Evolutionary conservation across 2,113 vertebrate genomes (phyloP).

Genomic region (Casuarius casuarius): DNA sequence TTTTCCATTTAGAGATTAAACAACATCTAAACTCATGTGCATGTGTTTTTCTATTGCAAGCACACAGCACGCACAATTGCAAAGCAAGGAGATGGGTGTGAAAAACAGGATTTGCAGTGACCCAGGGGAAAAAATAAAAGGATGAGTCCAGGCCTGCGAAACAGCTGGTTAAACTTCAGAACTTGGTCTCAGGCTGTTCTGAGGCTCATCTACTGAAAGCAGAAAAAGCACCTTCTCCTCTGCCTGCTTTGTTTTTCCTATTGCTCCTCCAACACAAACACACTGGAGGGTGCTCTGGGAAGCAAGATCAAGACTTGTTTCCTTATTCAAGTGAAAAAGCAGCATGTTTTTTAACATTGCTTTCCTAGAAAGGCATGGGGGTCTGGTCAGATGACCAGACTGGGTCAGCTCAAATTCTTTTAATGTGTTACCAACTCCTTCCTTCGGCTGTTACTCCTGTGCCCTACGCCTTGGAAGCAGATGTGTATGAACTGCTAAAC

Average conservation of each 20-base stretch:
- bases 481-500: neutral
- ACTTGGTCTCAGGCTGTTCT: neutral
- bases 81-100: conserved; percentile 12
- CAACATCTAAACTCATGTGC: neutral
- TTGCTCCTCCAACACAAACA: neutral
- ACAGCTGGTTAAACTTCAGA: conserved; percentile 51
- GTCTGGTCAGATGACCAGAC: neutral
- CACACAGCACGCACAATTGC: neutral
- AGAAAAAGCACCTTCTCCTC: conserved; percentile 3
- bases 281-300: accelerated
- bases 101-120: conserved; percentile 37
- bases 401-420: neutral
- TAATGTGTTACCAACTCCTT: neutral
- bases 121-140: neutral
- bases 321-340: neutral
- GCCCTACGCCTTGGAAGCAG: neutral
- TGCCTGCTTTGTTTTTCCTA: neutral
- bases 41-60: neutral
- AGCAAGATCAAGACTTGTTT: neutral
- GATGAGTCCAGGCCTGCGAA: conserved; percentile 40
- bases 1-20: conserved; percentile 36
- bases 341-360: neutral
- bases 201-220: neutral
- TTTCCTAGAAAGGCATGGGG: neutral
- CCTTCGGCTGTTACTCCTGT: conserved; percentile 23